Percentiles rank a stretch among this genome's conserved stretches.
These are phyloP conservation scores for Drosophila mojavensis DNA, from an alignment of 1,140 invertebrate species.

Conservation along the genomic window DNA sequence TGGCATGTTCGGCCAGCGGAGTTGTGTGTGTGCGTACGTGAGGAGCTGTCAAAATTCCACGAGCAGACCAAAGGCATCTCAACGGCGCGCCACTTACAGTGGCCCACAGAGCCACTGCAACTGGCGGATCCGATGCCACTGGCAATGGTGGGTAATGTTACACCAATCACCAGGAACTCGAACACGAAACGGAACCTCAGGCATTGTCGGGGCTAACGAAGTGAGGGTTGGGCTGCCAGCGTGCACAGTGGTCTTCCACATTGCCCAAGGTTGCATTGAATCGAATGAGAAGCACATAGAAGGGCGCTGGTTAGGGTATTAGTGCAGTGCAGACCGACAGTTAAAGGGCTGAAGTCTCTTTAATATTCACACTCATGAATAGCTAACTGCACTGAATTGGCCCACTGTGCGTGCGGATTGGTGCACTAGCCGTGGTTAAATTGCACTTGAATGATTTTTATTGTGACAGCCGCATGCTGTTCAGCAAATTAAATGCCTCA, in stretches of 20 bases:
- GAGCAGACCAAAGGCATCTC: constrained; percentile 33
- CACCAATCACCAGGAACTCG: constrained; percentile 54
- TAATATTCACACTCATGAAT: too few relatives aligned
- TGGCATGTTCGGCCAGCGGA: constrained; percentile 1
- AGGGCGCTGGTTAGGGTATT: too few relatives aligned
- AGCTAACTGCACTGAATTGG: not conserved
- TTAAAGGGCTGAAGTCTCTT: too few relatives aligned
- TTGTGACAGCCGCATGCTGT: constrained; percentile 75
- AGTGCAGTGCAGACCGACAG: too few relatives aligned
- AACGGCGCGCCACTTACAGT: constrained; percentile 43
- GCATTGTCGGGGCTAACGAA: constrained; percentile 62
- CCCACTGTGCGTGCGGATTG: constrained; percentile 28
- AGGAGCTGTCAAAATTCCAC: constrained; percentile 40
- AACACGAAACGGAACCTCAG: constrained; percentile 22
- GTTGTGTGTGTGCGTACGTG: constrained; percentile 11
- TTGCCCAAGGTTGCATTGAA: not conserved
- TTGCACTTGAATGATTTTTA: constrained; percentile 78
- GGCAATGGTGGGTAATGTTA: constrained; percentile 34
- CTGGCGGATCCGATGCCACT: constrained; percentile 27
- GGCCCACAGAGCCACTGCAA: not conserved
- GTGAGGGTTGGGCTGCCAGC: constrained; percentile 37
- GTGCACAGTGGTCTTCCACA: constrained; percentile 4
- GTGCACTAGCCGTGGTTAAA: constrained; percentile 34
- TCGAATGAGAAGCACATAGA: too few relatives aligned
- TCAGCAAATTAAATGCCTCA: constrained; percentile 70